phyloP scores from a whole-genome alignment of 2,797 vertebrate species.

The Scleropages formosus region DNA sequence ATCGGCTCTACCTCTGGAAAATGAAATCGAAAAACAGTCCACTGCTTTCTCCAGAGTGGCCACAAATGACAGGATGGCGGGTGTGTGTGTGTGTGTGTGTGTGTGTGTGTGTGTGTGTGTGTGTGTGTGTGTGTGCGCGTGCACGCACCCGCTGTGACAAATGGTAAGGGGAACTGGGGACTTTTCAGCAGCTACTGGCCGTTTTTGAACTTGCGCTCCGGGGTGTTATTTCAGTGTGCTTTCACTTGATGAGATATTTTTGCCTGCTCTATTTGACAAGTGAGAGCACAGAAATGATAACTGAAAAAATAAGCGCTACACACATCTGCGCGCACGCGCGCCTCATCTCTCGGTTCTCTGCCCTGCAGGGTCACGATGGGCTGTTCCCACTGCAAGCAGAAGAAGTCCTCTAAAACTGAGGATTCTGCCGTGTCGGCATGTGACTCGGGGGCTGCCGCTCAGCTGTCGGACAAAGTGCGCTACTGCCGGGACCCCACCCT shows the following conservation, averaged over 20 bases:
- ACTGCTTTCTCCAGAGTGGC: too few relatives aligned
- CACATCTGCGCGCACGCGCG: not conserved
- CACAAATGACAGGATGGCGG: not conserved
- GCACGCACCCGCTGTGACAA: too few relatives aligned
- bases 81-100: not conserved
- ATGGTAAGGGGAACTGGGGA: too few relatives aligned
- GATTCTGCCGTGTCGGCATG: slow-evolving; percentile 42
- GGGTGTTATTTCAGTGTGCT: not conserved
- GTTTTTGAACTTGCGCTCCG: too few relatives aligned
- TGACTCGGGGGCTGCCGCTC: slow-evolving; percentile 43
- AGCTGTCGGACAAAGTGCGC: slow-evolving; percentile 54
- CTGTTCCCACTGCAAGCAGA: slow-evolving; percentile 91
- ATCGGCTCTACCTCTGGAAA: too few relatives aligned
- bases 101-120: not conserved
- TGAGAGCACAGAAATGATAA: not conserved
- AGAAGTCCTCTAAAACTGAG: slow-evolving; percentile 58
- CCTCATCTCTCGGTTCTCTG: slow-evolving; percentile 32
- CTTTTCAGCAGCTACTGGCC: too few relatives aligned
- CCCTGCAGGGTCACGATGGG: slow-evolving; percentile 78
- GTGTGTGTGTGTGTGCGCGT: too few relatives aligned
- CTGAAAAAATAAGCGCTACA: not conserved
- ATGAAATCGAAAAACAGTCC: too few relatives aligned
- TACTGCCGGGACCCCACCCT: slow-evolving; percentile 69
- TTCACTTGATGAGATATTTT: slow-evolving; percentile 7
- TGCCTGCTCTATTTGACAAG: not conserved